Evolutionary conservation across 2,888 invertebrate species (phyloP).

Genomic region (Corbicula japonica): DNA sequence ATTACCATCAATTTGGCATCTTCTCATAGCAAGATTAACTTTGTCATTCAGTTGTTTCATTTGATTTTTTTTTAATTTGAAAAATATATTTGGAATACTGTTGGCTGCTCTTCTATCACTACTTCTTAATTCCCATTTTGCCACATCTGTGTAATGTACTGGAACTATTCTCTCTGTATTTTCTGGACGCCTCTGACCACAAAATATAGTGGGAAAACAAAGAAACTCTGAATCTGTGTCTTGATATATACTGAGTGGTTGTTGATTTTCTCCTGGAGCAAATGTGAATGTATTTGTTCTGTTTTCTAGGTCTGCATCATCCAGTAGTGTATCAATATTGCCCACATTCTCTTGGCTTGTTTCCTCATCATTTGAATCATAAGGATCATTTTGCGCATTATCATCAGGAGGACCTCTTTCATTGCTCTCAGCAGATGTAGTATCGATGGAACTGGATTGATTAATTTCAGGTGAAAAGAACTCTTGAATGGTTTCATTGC

Average conservation of each 20-base stretch:
- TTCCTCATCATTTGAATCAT: slow-evolving; percentile 43
- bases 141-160: slow-evolving; percentile 17
- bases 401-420: too few species aligned
- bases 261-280: slow-evolving; percentile 45
- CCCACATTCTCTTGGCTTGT: slow-evolving; percentile 19
- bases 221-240: slow-evolving; percentile 37
- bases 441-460: not conserved
- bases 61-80: slow-evolving; percentile 47
- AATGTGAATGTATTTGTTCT: slow-evolving; percentile 52
- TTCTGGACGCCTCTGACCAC: slow-evolving; percentile 22
- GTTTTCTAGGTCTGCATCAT: slow-evolving; percentile 56
- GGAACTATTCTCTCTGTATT: slow-evolving; percentile 7
- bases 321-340: slow-evolving; percentile 49
- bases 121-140: slow-evolving; percentile 36
- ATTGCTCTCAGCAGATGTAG: not conserved
- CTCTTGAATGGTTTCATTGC: not conserved
- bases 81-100: slow-evolving; percentile 43
- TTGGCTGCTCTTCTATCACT: slow-evolving; percentile 28
- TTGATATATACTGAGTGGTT: slow-evolving; percentile 33
- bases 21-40: slow-evolving; percentile 35
- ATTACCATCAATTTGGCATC: slow-evolving; percentile 16
- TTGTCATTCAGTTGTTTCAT: slow-evolving; percentile 33
- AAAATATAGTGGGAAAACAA: slow-evolving; percentile 33
- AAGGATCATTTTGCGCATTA: slow-evolving; percentile 28
- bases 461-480: not conserved